Evolutionary conservation across 2,113 vertebrate species (phyloP), one percentile per base, ranked within the genome.

Genomic region (Cyphomyrus discorhynchus): DNA sequence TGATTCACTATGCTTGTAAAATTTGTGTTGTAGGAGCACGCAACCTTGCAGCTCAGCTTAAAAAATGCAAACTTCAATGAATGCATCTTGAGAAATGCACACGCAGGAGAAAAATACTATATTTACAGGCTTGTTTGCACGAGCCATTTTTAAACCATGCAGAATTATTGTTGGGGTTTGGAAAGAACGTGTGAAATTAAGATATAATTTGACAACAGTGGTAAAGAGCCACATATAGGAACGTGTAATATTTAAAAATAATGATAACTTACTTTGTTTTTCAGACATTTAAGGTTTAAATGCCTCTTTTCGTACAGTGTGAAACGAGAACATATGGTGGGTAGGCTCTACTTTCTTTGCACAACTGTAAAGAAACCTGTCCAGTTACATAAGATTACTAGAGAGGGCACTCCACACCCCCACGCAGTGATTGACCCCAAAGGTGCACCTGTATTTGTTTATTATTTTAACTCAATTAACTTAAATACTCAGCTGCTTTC

Each of bases 141-240:
- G 47, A 66, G 87, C 87, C 42, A 88, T 88, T 88, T 88, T 80
- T 80, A 80, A 42, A 42, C 39, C 74, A 39, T 47, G 87, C 52
- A 70, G 42, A 84, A 24, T 21, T 17, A 84, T n/a, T 46, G 24
- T n/a, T 11, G 45, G 45, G 82, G 6, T 42, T 47, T 84, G 8
- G 8, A 66, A 56, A 47, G 56, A 66, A 88, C 15, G 39, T 45
- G 56, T 47, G 42, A 84, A 80, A 84, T 47, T 46, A 47, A 46
- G 42, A 84, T 42, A 19, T 84, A 84, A 19, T 84, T 84, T 45
- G 82, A 84, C 21, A 49, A 84, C 24, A 47, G 24, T 47, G 45
- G 21, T 46, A 84, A 84, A n/a, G 82, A 47, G 82, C 46, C 47
- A 86, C 24, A n/a, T 49, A 49, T 49, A 21, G 10, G 5, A 49